A percentile compares a stretch with the other conserved stretches of the same genome.
Conservation (phyloP, 2,797 vertebrate species). For the Sphenopsis melanotis region DNA sequence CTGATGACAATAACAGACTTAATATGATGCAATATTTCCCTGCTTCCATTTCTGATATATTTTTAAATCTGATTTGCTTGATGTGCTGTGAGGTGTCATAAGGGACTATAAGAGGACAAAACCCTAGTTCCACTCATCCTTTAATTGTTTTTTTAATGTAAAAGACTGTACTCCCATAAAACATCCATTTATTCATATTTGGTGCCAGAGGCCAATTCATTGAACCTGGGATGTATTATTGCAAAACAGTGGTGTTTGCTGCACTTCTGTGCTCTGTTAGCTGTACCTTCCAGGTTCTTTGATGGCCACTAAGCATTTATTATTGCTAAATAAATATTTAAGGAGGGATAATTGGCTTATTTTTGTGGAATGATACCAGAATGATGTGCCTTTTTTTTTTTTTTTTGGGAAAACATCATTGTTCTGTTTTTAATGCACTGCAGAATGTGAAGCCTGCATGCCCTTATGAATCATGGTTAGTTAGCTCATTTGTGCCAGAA, state of each 20-base stretch:
- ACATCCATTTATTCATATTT: neutral
- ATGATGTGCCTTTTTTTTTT: neutral
- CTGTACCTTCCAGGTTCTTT: neutral
- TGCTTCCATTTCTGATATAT: neutral
- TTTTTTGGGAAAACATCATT: slow-evolving; percentile 1
- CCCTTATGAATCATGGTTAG: slow-evolving; percentile 21
- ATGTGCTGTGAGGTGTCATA: neutral
- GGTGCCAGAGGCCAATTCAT: neutral
- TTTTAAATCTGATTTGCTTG: neutral
- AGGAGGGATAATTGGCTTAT: slow-evolving; percentile 53
- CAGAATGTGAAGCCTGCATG: neutral
- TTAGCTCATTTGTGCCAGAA: slow-evolving; percentile 5
- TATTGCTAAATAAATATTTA: slow-evolving; percentile 64
- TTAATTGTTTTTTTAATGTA: neutral
- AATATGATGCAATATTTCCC: neutral
- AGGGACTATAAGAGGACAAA: neutral
- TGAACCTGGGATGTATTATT: neutral
- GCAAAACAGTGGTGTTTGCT: neutral
- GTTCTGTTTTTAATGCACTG: slow-evolving; percentile 25
- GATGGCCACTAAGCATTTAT: slow-evolving; percentile 9
- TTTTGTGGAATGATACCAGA: slow-evolving; percentile 16
- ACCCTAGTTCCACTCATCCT: neutral
- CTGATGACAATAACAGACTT: neutral
- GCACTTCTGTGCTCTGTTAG: neutral
- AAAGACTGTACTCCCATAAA: neutral